Conservation (phyloP, 2,797 vertebrate genomes). For the Danio aesculapii region DNA sequence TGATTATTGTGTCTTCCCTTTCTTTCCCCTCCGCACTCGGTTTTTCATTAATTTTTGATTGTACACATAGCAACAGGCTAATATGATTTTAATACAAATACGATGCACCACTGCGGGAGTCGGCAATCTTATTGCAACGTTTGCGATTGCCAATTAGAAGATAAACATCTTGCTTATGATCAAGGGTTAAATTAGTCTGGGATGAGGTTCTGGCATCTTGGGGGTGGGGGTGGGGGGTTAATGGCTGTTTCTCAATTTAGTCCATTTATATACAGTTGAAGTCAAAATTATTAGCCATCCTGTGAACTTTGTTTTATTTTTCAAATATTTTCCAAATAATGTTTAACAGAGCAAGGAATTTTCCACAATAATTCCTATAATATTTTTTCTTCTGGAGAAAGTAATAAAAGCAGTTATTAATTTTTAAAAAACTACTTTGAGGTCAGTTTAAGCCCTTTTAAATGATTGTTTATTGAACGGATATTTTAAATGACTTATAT, state of each 20-base stretch:
- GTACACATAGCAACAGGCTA: slow-evolving; percentile 28
- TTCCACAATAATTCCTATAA: no score
- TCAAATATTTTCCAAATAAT: no score
- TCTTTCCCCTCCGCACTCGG: not conserved
- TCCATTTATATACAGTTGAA: not conserved
- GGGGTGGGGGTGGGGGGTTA: no score
- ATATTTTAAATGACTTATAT: no score
- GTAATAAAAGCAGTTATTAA: no score
- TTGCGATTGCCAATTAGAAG: slow-evolving; percentile 27
- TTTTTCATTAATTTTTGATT: slow-evolving; percentile 51
- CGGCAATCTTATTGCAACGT: slow-evolving; percentile 14
- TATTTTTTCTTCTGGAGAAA: not conserved
- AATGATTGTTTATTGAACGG: no score
- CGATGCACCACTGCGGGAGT: slow-evolving; percentile 17
- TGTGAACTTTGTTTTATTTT: no score
- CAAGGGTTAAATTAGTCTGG: slow-evolving; percentile 24
- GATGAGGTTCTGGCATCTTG: not conserved
- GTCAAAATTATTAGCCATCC: no score
- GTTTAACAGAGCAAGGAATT: no score
- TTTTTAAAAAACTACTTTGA: no score
- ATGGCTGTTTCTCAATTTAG: not conserved
- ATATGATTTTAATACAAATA: slow-evolving; percentile 23
- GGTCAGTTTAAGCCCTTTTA: no score
- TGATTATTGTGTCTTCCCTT: slow-evolving; percentile 17
- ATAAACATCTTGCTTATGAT: slow-evolving; percentile 29